These are phyloP conservation scores for Diachasma alloeum DNA, from an alignment of 1,140 invertebrate genomes.

Conservation along the genomic window DNA sequence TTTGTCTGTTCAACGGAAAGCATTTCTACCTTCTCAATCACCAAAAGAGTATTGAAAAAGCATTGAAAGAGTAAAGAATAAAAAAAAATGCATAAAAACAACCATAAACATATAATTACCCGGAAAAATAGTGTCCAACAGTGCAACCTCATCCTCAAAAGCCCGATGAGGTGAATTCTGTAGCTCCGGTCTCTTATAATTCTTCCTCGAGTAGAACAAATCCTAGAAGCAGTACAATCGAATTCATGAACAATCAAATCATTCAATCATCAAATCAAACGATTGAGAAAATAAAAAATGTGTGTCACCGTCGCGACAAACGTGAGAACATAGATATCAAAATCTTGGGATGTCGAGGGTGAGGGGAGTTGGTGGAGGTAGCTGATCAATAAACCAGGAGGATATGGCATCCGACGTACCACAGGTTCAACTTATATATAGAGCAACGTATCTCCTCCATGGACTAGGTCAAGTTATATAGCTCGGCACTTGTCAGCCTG, in stretches of 20 bases:
- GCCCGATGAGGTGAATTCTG: slow-evolving; percentile 86
- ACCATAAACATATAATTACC: slow-evolving; percentile 61
- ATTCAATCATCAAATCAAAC: too few species aligned
- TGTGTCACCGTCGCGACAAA: neutral
- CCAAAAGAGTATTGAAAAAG: too few species aligned
- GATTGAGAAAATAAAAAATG: neutral
- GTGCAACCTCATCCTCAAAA: slow-evolving; percentile 89
- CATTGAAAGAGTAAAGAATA: too few species aligned
- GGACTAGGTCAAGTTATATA: slow-evolving; percentile 66
- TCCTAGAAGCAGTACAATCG: slow-evolving; percentile 67
- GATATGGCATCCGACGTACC: slow-evolving; percentile 44
- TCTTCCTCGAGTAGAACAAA: slow-evolving; percentile 96
- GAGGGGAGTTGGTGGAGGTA: neutral
- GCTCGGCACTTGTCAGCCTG: slow-evolving; percentile 48
- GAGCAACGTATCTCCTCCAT: slow-evolving; percentile 48
- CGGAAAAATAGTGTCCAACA: slow-evolving; percentile 86
- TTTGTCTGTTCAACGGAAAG: too few species aligned
- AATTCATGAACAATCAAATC: too few species aligned
- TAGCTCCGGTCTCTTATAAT: slow-evolving; percentile 91
- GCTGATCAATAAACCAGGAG: slow-evolving; percentile 62
- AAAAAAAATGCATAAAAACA: neutral
- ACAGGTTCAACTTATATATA: slow-evolving; percentile 40
- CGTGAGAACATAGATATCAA: neutral
- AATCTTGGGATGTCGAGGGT: slow-evolving; percentile 1
- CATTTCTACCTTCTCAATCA: too few species aligned